Evolutionary conservation across 2,797 vertebrate genomes (phyloP).

Genomic region (Mus caroli): DNA sequence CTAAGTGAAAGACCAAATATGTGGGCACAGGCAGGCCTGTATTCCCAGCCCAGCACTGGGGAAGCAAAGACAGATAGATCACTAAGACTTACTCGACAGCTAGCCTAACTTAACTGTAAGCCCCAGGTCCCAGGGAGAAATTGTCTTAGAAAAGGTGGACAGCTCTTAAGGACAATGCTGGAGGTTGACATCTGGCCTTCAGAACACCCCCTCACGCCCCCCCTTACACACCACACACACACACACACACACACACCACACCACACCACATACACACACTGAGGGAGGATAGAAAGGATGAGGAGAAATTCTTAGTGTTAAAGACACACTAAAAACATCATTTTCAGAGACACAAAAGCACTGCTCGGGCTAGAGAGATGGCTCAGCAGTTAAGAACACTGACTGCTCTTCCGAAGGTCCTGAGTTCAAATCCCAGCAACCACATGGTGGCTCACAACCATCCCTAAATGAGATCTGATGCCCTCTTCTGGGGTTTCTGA

Average conservation of each 20-base stretch:
- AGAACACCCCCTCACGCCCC: too few relatives aligned
- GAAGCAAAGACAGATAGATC: not conserved
- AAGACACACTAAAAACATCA: slow-evolving; percentile 26
- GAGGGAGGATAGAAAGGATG: not conserved
- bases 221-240: too few relatives aligned
- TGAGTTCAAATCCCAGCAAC: too few relatives aligned
- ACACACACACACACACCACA: not conserved
- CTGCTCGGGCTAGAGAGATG: not conserved
- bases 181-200: not conserved
- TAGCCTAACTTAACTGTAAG: not conserved
- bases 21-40: not conserved
- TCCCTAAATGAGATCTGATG: too few relatives aligned
- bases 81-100: not conserved
- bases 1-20: not conserved
- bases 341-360: not conserved
- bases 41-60: not conserved
- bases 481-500: too few relatives aligned
- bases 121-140: not conserved
- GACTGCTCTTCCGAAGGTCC: too few relatives aligned
- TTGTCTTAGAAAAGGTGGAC: not conserved
- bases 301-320: slow-evolving; percentile 18
- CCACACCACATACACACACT: not conserved
- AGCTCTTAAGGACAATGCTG: not conserved
- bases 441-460: too few relatives aligned
- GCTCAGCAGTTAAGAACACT: too few relatives aligned